These are phyloP conservation scores for Morone saxatilis DNA, from an alignment of 2,113 vertebrate species.

Conservation along the genomic window DNA sequence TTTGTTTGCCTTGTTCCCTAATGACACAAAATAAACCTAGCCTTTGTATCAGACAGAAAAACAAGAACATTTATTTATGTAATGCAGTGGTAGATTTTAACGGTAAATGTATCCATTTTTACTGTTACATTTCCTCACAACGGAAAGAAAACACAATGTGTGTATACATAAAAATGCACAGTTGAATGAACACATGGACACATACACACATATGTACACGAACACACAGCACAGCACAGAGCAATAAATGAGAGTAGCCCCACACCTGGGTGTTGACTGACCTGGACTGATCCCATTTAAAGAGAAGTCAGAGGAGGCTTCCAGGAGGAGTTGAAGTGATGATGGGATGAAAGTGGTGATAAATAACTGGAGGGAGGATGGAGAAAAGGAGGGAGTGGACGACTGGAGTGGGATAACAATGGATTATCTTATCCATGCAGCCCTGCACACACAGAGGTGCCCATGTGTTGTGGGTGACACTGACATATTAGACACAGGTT, in stretches of 20 bases:
- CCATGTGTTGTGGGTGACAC: slow-evolving; percentile 25
- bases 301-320: slow-evolving; percentile 72
- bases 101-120: neutral
- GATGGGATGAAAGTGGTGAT: slow-evolving; percentile 75
- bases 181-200: slow-evolving; percentile 13
- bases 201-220: slow-evolving; percentile 2
- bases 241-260: slow-evolving; percentile 46
- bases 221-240: slow-evolving; percentile 29
- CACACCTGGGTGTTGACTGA: slow-evolving; percentile 77
- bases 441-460: slow-evolving; percentile 24
- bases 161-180: neutral
- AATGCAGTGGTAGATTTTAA: neutral
- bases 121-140: neutral
- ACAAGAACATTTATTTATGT: neutral
- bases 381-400: slow-evolving; percentile 56
- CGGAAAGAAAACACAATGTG: neutral
- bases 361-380: slow-evolving; percentile 75
- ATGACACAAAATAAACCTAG: neutral
- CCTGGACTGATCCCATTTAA: slow-evolving; percentile 80
- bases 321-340: slow-evolving; percentile 71
- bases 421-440: slow-evolving; percentile 56
- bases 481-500: slow-evolving; percentile 35
- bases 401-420: slow-evolving; percentile 55
- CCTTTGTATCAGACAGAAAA: slow-evolving; percentile 15
- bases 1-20: slow-evolving; percentile 4